Conservation (phyloP, 2,797 vertebrate genomes). For the Anguilla megastoma region DNA sequence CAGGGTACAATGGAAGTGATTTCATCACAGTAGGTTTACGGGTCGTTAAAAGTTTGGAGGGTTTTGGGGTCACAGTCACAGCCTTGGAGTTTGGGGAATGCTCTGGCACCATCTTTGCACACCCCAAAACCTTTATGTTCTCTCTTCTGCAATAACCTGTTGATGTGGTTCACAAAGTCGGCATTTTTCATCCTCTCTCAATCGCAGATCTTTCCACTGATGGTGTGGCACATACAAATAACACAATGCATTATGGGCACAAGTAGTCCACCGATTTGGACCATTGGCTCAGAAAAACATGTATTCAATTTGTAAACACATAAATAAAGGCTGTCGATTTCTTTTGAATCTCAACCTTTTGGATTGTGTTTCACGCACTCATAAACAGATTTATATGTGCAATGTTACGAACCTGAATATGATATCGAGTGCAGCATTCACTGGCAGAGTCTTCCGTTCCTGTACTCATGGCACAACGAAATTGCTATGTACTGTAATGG, state of each 20-base stretch:
- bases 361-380: not conserved
- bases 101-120: not conserved
- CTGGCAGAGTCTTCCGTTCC: not conserved
- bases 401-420: not conserved
- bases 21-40: not conserved
- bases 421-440: not conserved
- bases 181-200: not conserved
- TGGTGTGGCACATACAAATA: not conserved
- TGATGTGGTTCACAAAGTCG: not conserved
- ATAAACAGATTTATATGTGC: not conserved
- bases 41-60: not conserved
- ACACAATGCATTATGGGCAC: not conserved
- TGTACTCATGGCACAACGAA: too few relatives aligned
- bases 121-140: not conserved
- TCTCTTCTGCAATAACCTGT: slow-evolving; percentile 15
- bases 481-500: not conserved
- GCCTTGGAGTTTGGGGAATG: not conserved
- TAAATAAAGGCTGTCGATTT: not conserved
- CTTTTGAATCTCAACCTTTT: not conserved
- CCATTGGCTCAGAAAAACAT: not conserved
- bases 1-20: not conserved
- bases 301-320: not conserved
- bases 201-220: not conserved
- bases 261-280: not conserved
- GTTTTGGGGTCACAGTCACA: not conserved